Conservation (phyloP, 2,113 vertebrate species). For the Tragelaphus imberbis region DNA sequence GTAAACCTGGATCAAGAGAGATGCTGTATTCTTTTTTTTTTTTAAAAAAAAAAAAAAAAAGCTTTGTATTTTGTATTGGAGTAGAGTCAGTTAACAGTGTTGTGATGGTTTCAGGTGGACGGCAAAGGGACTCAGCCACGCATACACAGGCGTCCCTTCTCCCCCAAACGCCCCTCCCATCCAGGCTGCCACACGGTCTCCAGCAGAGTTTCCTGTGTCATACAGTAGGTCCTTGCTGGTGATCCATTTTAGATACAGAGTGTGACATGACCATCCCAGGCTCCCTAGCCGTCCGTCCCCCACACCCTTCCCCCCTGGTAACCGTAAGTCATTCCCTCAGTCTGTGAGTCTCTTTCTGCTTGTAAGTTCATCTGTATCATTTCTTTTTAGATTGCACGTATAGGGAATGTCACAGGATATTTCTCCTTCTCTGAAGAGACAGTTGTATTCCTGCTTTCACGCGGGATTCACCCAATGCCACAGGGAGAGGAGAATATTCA, state of each 20-base stretch:
- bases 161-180: rapidly evolving
- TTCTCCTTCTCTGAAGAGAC: background rate
- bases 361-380: background rate
- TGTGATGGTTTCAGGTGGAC: background rate
- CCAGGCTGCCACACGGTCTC: rapidly evolving
- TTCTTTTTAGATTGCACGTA: background rate
- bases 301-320: rapidly evolving
- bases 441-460: background rate
- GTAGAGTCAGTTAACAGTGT: background rate
- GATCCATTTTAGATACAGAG: background rate
- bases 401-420: background rate
- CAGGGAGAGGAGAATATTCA: background rate
- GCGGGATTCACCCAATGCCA: background rate
- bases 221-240: background rate
- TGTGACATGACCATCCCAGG: background rate
- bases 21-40: background rate
- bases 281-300: background rate
- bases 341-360: background rate
- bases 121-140: background rate
- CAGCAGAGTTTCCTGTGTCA: background rate
- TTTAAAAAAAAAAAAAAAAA: too few species aligned
- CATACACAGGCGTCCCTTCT: background rate
- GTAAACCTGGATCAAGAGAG: background rate
- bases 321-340: background rate
- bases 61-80: background rate